Evolutionary conservation across 1,140 invertebrate genomes (phyloP).

Genomic region (Microplitis mediator): DNA sequence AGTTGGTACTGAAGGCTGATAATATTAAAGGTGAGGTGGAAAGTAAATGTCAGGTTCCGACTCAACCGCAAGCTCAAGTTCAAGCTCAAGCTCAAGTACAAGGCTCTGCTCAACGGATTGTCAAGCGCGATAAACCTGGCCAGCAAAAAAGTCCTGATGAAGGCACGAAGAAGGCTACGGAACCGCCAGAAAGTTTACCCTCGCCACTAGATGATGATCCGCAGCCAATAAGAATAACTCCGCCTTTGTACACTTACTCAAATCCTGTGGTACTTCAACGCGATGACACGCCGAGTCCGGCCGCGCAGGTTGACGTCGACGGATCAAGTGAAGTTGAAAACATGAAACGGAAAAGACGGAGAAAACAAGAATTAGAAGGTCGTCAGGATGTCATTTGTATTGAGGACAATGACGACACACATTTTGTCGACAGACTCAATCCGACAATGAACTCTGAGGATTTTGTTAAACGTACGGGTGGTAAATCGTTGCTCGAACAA

Average conservation of each 20-base stretch:
- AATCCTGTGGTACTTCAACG: conserved; percentile 68
- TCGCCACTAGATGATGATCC: conserved; percentile 68
- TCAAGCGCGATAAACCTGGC: conserved; percentile 30
- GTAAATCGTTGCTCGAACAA: conserved; percentile 74
- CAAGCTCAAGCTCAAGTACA: too few species aligned
- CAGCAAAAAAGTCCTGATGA: conserved; percentile 35
- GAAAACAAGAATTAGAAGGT: conserved; percentile 62
- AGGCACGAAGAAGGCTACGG: neutral
- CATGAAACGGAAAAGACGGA: conserved; percentile 53
- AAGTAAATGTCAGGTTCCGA: too few species aligned
- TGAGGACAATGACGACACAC: conserved; percentile 55
- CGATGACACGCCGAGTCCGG: conserved; percentile 64
- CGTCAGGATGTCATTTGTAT: conserved; percentile 58
- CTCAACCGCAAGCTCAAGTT: too few species aligned
- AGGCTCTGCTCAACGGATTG: conserved; percentile 26
- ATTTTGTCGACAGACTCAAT: conserved; percentile 53
- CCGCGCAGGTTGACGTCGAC: conserved; percentile 53
- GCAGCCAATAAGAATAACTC: conserved; percentile 72
- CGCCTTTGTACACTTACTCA: conserved; percentile 77
- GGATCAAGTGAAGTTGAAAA: conserved; percentile 52
- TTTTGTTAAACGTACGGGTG: conserved; percentile 43
- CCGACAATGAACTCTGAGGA: conserved; percentile 49
- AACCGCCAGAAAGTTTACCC: conserved; percentile 39
- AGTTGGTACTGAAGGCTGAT: neutral
- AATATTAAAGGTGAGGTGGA: too few species aligned